Conservation (phyloP, 2,797 vertebrate genomes). For the Halcyon leucocephala region DNA sequence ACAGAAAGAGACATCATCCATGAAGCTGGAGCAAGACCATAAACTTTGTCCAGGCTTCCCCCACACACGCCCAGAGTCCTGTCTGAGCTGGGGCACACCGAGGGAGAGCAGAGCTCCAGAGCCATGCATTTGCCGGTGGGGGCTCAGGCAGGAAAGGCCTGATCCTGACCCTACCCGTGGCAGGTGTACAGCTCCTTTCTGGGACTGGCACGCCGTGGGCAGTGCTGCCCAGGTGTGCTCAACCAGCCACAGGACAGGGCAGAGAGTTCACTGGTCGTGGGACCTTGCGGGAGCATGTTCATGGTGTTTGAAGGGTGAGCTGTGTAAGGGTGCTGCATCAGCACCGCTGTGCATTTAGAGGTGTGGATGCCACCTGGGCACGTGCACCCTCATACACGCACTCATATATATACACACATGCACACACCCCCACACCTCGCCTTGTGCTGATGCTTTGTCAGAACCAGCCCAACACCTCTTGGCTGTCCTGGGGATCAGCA, state of each 20-base stretch:
- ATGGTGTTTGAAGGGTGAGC: background rate
- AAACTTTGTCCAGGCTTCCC: background rate
- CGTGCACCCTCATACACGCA: accelerated
- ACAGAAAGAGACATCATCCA: background rate
- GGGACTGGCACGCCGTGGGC: accelerated
- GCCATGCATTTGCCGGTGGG: accelerated
- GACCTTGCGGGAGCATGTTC: accelerated
- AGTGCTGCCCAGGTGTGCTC: accelerated
- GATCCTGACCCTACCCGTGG: background rate
- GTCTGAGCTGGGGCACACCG: accelerated
- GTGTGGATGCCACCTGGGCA: background rate
- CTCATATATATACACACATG: no score
- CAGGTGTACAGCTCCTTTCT: background rate
- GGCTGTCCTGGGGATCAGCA: background rate
- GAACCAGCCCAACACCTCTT: background rate
- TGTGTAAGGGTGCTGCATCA: background rate
- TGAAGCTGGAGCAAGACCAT: background rate
- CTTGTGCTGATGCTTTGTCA: background rate
- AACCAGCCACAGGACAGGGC: background rate
- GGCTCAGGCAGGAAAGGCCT: background rate
- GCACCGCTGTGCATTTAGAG: accelerated
- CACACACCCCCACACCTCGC: background rate
- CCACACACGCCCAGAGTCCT: accelerated
- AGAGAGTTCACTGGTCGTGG: accelerated
- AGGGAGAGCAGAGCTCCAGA: background rate